Conservation (phyloP, 2,888 invertebrate genomes). For the Gasteruption jaculator region DNA sequence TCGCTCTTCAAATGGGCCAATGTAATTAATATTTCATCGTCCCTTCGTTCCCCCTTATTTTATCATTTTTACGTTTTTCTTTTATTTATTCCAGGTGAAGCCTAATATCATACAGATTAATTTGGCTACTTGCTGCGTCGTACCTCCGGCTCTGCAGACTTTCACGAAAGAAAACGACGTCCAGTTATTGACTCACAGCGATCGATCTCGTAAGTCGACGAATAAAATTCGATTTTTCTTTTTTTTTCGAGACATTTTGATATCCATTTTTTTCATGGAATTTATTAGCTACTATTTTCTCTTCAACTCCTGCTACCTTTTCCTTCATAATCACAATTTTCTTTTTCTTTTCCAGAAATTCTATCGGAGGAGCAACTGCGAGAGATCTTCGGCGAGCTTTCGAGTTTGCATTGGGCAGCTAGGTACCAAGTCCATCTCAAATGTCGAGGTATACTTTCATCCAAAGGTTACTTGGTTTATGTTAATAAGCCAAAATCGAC, state of each 20-base stretch:
- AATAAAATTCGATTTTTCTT: not conserved
- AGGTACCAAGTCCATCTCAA: slow-evolving; percentile 87
- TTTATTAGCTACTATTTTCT: not conserved
- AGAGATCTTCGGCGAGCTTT: slow-evolving; percentile 55
- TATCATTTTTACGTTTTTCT: slow-evolving; percentile 13
- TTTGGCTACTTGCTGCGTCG: slow-evolving; percentile 87
- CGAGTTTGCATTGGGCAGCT: slow-evolving; percentile 67
- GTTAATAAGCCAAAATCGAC: slow-evolving; percentile 32
- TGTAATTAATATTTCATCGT: slow-evolving; percentile 41
- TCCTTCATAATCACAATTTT: slow-evolving; percentile 9
- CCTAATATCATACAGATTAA: slow-evolving; percentile 92
- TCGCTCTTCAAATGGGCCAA: slow-evolving; percentile 71
- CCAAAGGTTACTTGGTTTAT: slow-evolving; percentile 79
- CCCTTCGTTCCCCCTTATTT: not conserved
- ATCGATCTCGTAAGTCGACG: slow-evolving; percentile 71
- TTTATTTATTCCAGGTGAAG: slow-evolving; percentile 57
- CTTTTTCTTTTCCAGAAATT: slow-evolving; percentile 53
- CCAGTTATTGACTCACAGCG: slow-evolving; percentile 91
- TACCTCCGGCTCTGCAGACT: slow-evolving; percentile 82
- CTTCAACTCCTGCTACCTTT: not conserved
- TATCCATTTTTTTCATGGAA: slow-evolving; percentile 13
- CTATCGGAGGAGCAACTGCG: slow-evolving; percentile 57
- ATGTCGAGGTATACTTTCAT: slow-evolving; percentile 84
- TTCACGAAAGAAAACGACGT: slow-evolving; percentile 90
- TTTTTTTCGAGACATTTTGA: slow-evolving; percentile 4